Conservation (phyloP, 1,140 invertebrate genomes). For the Zaprionus camerounensis region DNA sequence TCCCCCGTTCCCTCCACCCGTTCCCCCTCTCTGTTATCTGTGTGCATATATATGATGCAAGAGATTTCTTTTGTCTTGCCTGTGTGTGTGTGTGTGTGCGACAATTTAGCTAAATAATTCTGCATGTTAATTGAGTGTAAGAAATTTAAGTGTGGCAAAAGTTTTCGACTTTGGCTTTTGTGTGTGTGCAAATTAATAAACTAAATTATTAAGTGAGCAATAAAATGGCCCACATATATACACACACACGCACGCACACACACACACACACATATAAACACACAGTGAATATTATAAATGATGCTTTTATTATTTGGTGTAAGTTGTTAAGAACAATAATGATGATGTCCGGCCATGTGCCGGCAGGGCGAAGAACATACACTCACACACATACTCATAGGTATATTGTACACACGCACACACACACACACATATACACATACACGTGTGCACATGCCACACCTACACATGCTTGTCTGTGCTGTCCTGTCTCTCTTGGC, state of each 20-base stretch:
- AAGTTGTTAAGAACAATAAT: conserved; percentile 72
- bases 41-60: conserved; percentile 24
- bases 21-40: conserved; percentile 25
- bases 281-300: conserved; percentile 68
- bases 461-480: conserved; percentile 13
- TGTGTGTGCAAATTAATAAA: conserved; percentile 77
- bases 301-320: conserved; percentile 79
- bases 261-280: conserved; percentile 7
- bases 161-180: conserved; percentile 48
- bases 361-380: conserved; percentile 24
- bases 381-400: neutral
- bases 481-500: conserved; percentile 38
- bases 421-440: conserved; percentile 5
- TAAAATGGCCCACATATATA: conserved; percentile 24
- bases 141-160: conserved; percentile 63
- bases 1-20: neutral
- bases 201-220: conserved; percentile 74
- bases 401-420: neutral
- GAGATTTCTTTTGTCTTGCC: conserved; percentile 34
- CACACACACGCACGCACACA: conserved; percentile 6
- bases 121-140: conserved; percentile 80
- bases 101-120: conserved; percentile 81
- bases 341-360: conserved; percentile 75
- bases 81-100: conserved; percentile 21
- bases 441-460: neutral